Conservation (phyloP, 37 sponge, comb jelly and placozoan genomes). For the Lycopodina hypogea region DNA sequence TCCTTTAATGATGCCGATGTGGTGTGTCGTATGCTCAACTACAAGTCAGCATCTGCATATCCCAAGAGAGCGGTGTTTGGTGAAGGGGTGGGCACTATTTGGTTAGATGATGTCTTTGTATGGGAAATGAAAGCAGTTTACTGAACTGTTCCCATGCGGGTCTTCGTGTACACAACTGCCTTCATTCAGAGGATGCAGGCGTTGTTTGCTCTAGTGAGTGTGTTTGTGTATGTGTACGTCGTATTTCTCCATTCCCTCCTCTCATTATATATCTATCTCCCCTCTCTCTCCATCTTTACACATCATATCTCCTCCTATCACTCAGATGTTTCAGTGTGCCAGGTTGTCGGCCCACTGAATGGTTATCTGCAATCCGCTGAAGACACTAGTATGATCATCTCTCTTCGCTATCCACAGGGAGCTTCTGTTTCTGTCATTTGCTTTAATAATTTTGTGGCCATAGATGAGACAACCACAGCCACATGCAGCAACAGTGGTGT, state of each 20-base stretch:
- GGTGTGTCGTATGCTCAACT: conserved; percentile 51
- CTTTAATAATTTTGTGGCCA: background rate
- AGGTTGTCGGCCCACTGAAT: too few relatives aligned
- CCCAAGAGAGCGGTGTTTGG: conserved; percentile 15
- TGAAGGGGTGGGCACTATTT: conserved; percentile 35
- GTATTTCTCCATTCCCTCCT: background rate
- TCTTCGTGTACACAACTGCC: conserved; percentile 31
- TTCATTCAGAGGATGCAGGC: conserved; percentile 42
- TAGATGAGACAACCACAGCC: background rate
- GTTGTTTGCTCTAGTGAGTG: conserved; percentile 44
- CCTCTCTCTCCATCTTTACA: background rate
- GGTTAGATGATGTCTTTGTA: conserved; percentile 56
- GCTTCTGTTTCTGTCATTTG: conserved; percentile 23
- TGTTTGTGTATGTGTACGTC: background rate
- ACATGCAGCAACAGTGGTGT: conserved; percentile 15
- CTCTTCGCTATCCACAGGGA: conserved; percentile 6
- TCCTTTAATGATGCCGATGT: conserved; percentile 47
- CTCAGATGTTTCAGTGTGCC: conserved; percentile 23
- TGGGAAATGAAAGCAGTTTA: conserved; percentile 27
- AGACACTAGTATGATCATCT: too few relatives aligned
- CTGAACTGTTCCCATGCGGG: conserved; percentile 59
- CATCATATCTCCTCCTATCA: background rate
- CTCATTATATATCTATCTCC: background rate
- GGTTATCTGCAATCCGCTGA: too few relatives aligned
- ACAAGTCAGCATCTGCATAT: conserved; percentile 7